These are phyloP conservation scores for Drosophila neotestacea DNA, from an alignment of 2,888 invertebrate species.

Conservation along the genomic window DNA sequence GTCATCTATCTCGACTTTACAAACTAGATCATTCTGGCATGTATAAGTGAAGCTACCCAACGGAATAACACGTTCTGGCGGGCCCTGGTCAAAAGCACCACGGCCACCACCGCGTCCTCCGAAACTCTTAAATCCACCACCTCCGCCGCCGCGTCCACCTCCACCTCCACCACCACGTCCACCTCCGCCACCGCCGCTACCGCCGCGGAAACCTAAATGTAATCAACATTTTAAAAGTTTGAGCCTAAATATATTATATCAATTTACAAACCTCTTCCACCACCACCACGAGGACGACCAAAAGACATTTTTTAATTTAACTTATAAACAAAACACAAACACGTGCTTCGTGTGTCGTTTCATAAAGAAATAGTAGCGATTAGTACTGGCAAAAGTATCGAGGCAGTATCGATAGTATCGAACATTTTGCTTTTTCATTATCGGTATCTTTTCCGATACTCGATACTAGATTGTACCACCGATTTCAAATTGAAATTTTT, in stretches of 20 bases:
- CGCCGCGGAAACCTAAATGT: slow-evolving; percentile 41
- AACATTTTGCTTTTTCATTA: no score
- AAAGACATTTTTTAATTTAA: slow-evolving; percentile 64
- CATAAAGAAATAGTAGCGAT: no score
- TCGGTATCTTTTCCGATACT: no score
- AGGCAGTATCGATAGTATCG: no score
- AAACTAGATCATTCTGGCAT: slow-evolving; percentile 87
- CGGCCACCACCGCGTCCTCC: slow-evolving; percentile 83
- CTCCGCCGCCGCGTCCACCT: no score
- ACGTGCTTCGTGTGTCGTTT: no score
- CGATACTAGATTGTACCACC: no score
- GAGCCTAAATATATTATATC: background rate
- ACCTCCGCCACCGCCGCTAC: slow-evolving; percentile 58
- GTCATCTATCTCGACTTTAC: slow-evolving; percentile 87
- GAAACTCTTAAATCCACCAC: slow-evolving; percentile 20
- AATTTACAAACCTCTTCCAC: slow-evolving; percentile 53
- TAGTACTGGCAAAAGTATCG: no score
- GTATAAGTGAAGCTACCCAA: slow-evolving; percentile 85
- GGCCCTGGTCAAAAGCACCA: slow-evolving; percentile 87
- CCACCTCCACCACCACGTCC: slow-evolving; percentile 51
- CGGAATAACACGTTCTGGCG: no score
- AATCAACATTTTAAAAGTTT: background rate
- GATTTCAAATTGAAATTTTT: no score
- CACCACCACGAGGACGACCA: slow-evolving; percentile 75
- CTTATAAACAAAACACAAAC: no score